phyloP scores from a whole-genome alignment of 2,797 vertebrate species.

The Acropternis orthonyx region DNA sequence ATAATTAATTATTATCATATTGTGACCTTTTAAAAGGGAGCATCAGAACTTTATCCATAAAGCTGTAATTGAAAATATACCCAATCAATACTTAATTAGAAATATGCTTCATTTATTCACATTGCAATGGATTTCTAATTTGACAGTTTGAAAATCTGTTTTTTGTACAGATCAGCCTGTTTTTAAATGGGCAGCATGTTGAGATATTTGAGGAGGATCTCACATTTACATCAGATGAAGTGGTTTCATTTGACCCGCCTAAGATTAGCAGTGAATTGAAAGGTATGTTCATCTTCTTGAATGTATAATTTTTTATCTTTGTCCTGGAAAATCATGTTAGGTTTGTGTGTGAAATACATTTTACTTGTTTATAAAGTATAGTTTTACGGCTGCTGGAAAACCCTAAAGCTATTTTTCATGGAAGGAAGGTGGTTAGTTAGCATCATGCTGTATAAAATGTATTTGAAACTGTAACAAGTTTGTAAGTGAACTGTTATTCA shows the following conservation, averaged over 20 bases:
- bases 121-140: not conserved
- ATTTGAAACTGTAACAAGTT: not conserved
- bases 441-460: not conserved
- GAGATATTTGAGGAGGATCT: slow-evolving; percentile 76
- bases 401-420: not conserved
- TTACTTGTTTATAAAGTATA: not conserved
- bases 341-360: not conserved
- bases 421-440: not conserved
- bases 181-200: slow-evolving; percentile 76
- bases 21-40: not conserved
- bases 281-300: slow-evolving; percentile 64
- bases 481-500: not conserved
- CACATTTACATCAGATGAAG: slow-evolving; percentile 60
- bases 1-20: not conserved
- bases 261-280: slow-evolving; percentile 58
- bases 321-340: not conserved
- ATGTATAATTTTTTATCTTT: not conserved
- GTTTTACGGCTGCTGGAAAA: not conserved
- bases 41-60: fast-evolving
- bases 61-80: not conserved
- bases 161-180: slow-evolving; percentile 76
- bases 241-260: slow-evolving; percentile 31
- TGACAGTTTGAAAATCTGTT: not conserved
- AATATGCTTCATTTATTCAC: not conserved
- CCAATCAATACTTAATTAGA: not conserved